Conservation (phyloP, 2,888 invertebrate genomes). For the Biston stratarius region DNA sequence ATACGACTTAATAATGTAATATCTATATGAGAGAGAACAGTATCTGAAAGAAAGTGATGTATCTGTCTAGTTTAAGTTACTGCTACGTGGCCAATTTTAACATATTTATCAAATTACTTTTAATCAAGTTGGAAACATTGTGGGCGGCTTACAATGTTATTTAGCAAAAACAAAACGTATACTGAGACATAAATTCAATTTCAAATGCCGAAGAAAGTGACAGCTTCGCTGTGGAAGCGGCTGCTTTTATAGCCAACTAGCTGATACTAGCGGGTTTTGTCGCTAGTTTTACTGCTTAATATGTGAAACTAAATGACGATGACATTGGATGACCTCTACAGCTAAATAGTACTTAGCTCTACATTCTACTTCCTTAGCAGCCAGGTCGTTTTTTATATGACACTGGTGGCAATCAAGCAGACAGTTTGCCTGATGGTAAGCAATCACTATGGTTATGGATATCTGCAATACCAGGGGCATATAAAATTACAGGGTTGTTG, state of each 20-base stretch:
- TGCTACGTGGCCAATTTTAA: conserved; percentile 14
- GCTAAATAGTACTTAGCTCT: too few species aligned
- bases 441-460: too few species aligned
- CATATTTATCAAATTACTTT: conserved; percentile 31
- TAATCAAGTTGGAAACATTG: conserved; percentile 25
- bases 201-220: conserved; percentile 42
- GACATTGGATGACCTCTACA: too few species aligned
- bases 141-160: conserved; percentile 35
- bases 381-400: too few species aligned
- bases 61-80: neutral
- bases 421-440: too few species aligned
- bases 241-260: conserved; percentile 44
- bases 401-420: too few species aligned
- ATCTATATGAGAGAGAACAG: neutral
- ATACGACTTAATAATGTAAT: too few species aligned
- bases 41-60: conserved; percentile 17
- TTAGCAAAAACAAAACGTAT: conserved; percentile 42
- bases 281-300: neutral
- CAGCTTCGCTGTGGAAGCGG: conserved; percentile 31
- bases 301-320: too few species aligned
- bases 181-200: conserved; percentile 48
- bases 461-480: too few species aligned
- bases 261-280: neutral
- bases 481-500: too few species aligned
- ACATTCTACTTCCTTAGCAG: too few species aligned